These are phyloP conservation scores for Rissa tridactyla DNA, from an alignment of 2,113 vertebrate species.

Conservation along the genomic window DNA sequence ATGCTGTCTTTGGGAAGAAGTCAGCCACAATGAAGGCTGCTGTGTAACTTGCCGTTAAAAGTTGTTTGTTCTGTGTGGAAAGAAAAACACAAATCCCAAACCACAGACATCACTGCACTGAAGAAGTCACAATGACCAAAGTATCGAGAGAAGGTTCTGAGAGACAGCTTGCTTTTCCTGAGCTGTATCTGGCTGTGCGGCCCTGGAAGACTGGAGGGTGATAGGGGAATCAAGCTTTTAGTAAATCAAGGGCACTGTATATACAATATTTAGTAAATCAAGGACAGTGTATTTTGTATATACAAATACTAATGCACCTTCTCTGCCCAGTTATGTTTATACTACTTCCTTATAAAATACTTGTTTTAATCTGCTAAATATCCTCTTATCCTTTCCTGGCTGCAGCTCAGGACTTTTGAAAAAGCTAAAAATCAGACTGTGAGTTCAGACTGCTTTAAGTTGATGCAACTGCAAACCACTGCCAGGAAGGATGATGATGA, in stretches of 20 bases:
- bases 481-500: background rate
- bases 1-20: background rate
- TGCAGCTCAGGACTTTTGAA: background rate
- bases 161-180: background rate
- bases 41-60: background rate
- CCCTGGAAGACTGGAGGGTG: background rate
- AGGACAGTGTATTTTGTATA: no score
- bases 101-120: background rate
- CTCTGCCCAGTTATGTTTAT: background rate
- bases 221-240: background rate
- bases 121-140: background rate
- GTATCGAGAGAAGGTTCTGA: background rate
- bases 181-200: background rate
- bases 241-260: background rate
- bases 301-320: background rate
- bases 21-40: background rate
- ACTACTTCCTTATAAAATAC: background rate
- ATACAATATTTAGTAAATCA: background rate
- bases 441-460: background rate
- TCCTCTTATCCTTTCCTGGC: background rate
- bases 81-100: background rate
- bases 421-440: background rate
- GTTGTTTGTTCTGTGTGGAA: background rate
- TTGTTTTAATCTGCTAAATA: background rate
- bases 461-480: background rate